Base-by-base conservation (phyloP, 2,888 invertebrate genomes). In the Mellilla xanthometata region DNA sequence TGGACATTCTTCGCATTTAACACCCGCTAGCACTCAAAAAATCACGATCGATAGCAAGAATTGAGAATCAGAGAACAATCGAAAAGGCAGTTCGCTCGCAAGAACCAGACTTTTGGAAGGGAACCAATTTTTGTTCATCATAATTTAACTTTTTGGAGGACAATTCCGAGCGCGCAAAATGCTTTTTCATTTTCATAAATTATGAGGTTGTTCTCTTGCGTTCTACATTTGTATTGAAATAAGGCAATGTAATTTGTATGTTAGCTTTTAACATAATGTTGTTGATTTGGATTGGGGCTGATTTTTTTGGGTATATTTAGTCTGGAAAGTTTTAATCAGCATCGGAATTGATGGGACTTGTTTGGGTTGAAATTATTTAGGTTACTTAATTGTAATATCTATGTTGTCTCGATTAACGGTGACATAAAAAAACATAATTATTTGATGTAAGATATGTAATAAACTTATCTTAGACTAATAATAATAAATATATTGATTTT, bases 51-150 rank as follows among this genome's bases (percentile, higher is more conserved):
- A 61, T 65, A 58, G 58, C 62, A 63, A 62, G 57, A 51, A 66
- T 73, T 72, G 68, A 60, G 68, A 60, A 63, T 68, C 68, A 65
- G 79, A 82, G 79, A 80, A 83, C 81, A 83, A 85, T 84, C 83
- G 82, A 76, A 81, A 76, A 76, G 76, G 75, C 74, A 76, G 77
- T 76, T 79, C 66, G 52, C 47, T 41, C 36, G 34, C 36, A 50
- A 50, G 49, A 57, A 51, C 35, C 38, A 52, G 36, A 33, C 46
- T 46, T 34, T 48, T 52, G 44, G 50, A 39, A 35, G 44, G 31
- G 29, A 44, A 54, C 44, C 48, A 47, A 54, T 39, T 54, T 54
- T 49, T 48, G 39, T 51, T 52, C 28, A 40, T 54, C 39, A 52
- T 54, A 52, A 51, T 43, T 47, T 38, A 51, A 26, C 33, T 39